Evolutionary conservation across 53 echinoderm and acorn worm species (phyloP).

Genomic region (Crossaster papposus): DNA sequence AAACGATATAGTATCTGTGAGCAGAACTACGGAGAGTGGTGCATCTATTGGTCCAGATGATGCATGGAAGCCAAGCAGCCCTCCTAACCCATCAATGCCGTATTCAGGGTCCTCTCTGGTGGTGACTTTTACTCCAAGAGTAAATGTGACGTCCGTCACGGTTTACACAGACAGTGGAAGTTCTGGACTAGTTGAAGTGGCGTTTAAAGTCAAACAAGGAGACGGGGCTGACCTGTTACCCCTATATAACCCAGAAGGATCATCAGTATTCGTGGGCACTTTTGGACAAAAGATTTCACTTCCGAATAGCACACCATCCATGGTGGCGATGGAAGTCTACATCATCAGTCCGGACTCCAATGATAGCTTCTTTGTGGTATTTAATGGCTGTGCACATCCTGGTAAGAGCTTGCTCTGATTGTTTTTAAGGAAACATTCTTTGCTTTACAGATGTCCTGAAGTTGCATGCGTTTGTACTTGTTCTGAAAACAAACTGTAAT

Average conservation of each 20-base stretch:
- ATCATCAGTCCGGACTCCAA: neutral
- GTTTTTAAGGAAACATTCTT: neutral
- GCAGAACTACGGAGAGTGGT: neutral
- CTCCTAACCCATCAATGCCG: neutral
- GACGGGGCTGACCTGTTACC: neutral
- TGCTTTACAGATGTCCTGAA: too few species aligned
- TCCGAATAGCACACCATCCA: neutral
- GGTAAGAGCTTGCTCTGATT: neutral
- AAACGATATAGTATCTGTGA: neutral
- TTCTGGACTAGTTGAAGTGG: neutral
- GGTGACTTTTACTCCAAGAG: conserved; percentile 20
- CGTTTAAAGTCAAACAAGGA: neutral
- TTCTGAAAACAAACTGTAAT: too few species aligned
- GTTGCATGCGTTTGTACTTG: too few species aligned
- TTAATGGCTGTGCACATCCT: conserved; percentile 12
- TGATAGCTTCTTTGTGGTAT: neutral
- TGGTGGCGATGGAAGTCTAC: neutral
- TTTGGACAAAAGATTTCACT: conserved; percentile 3
- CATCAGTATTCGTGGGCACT: neutral
- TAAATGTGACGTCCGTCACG: neutral
- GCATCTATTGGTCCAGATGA: neutral
- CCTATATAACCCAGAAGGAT: neutral
- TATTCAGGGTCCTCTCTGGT: neutral
- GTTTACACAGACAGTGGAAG: neutral
- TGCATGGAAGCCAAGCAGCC: conserved; percentile 5